phyloP scores from a whole-genome alignment of 2,888 invertebrate genomes.

The Microctonus brassicae region DNA sequence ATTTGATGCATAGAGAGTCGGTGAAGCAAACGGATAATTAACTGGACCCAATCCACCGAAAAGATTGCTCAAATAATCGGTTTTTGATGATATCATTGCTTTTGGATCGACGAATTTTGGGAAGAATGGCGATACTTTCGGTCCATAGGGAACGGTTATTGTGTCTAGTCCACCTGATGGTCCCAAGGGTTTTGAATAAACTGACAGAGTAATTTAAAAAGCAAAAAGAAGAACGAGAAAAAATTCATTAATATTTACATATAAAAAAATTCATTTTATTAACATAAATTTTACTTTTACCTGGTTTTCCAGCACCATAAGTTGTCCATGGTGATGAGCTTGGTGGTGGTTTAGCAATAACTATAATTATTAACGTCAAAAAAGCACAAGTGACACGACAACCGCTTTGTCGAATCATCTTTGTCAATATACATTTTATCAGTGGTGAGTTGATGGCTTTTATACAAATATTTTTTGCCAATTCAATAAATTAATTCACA shows the following conservation, averaged over 20 bases:
- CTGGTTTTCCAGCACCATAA: slow-evolving; percentile 21
- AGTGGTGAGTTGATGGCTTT: slow-evolving; percentile 8
- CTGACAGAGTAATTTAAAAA: slow-evolving; percentile 39
- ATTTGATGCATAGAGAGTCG: slow-evolving; percentile 33
- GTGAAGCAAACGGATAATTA: slow-evolving; percentile 30
- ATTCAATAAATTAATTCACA: not conserved
- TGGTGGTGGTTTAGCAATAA: slow-evolving; percentile 50
- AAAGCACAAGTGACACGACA: slow-evolving; percentile 47
- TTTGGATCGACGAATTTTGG: slow-evolving; percentile 64
- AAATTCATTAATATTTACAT: not conserved
- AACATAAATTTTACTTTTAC: not conserved
- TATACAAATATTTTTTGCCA: slow-evolving; percentile 20
- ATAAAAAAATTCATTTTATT: not conserved
- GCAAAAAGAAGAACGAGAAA: not conserved
- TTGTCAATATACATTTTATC: slow-evolving; percentile 38
- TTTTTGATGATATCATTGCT: slow-evolving; percentile 59
- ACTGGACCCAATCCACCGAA: slow-evolving; percentile 55
- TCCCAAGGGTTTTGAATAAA: slow-evolving; percentile 54
- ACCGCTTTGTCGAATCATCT: slow-evolving; percentile 53
- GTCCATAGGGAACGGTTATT: slow-evolving; percentile 57
- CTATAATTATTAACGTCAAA: slow-evolving; percentile 44
- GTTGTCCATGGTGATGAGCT: slow-evolving; percentile 53
- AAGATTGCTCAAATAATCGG: slow-evolving; percentile 54
- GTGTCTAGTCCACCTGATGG: slow-evolving; percentile 49
- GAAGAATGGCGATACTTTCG: slow-evolving; percentile 57